phyloP scores from a whole-genome alignment of 2,888 invertebrate species.

The Reticulitermes lucifugus region DNA sequence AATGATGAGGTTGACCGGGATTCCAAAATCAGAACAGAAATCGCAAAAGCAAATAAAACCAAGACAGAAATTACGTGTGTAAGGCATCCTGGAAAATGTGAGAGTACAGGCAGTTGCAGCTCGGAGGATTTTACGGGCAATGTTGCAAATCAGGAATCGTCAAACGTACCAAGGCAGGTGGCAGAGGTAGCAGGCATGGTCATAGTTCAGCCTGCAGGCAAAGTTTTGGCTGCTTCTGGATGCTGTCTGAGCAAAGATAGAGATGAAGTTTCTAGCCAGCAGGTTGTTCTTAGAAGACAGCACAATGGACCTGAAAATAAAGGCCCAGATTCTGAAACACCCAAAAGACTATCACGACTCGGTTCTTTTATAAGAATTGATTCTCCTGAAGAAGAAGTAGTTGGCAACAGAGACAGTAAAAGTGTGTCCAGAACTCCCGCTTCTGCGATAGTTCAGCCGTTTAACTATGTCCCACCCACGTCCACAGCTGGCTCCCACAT shows the following conservation, averaged over 20 bases:
- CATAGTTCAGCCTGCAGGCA: slow-evolving; percentile 26
- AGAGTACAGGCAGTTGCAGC: neutral
- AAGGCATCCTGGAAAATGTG: neutral
- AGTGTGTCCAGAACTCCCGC: slow-evolving; percentile 56
- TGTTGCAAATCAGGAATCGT: neutral
- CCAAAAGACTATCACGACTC: slow-evolving; percentile 65
- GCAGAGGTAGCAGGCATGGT: slow-evolving; percentile 39
- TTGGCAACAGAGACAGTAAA: slow-evolving; percentile 46
- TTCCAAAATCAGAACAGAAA: slow-evolving; percentile 34
- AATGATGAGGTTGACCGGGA: slow-evolving; percentile 12
- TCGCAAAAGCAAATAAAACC: neutral
- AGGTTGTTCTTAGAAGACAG: slow-evolving; percentile 44
- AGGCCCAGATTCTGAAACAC: slow-evolving; percentile 54
- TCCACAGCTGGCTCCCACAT: slow-evolving; percentile 43
- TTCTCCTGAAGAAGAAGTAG: slow-evolving; percentile 55
- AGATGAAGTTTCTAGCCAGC: neutral
- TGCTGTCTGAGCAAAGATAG: neutral
- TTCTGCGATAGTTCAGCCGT: slow-evolving; percentile 65
- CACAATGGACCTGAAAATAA: slow-evolving; percentile 57
- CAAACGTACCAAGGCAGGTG: neutral
- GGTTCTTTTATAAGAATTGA: slow-evolving; percentile 67
- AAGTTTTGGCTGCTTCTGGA: neutral
- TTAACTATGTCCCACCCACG: slow-evolving; percentile 64
- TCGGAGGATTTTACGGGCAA: slow-evolving; percentile 10
- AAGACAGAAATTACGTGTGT: neutral